Evolutionary conservation across 2,113 vertebrate species (phyloP), one percentile per base, ranked within the genome.

Genomic region (Dendropsophus ebraccatus): DNA sequence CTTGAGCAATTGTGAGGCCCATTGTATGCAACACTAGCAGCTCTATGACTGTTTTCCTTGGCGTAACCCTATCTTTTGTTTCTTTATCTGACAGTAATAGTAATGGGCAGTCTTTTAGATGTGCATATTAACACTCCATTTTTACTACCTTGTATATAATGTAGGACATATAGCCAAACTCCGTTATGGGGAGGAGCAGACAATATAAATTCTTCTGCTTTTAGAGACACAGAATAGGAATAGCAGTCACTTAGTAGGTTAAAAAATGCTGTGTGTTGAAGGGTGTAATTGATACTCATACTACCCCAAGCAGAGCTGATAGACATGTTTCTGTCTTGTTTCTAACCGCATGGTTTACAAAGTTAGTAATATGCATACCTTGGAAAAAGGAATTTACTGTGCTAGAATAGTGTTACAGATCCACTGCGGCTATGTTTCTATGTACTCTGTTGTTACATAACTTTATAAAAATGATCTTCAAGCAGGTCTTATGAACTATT

Each of bases 261-360:
- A 70, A 76, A 32, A 62, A 84, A 17, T 60, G 10, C 21, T 49
- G n/a, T 21, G 28, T 84, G 28, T 12, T 49, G 19, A 32, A 60
- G 56, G 80, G 60, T 74, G 28, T 23, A 69, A 69, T 70, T 72
- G 13, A 56, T 83, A 72, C 32, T 52, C 50, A 1, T 35, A 6
- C 41, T 74, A 37, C 50, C 72, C 32, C 35, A 62, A 56, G 70
- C 19, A 35, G 54, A 84, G 37, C 50, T 25, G 47, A 28, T 62
- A 56, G 54, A 3, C 25, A 35, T 16, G 17, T 47, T 47, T 25
- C 13, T 75, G 25, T 60, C 11, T n/a, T 65, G 54, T 50, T 72
- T 70, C 25, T 76, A 77, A 77, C 56, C 83, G 65, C 21, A 76
- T 76, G 65, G 62, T 65, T 76, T 45, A n/a, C 35, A 72, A 54